Base-by-base conservation (phyloP, 1,140 invertebrate species). In the Magallana gigas region DNA sequence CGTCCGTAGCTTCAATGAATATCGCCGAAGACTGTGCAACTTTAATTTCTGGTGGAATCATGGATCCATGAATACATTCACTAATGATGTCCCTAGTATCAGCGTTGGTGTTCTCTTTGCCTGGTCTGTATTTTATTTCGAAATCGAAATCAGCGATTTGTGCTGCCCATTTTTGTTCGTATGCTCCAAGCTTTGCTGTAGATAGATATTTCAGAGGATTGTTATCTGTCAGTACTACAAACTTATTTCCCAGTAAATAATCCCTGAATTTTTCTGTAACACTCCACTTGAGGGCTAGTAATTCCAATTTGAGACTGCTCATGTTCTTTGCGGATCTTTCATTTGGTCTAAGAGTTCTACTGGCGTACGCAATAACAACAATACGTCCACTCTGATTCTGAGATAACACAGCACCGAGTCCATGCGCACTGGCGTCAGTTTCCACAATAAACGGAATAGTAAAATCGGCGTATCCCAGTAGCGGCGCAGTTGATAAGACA, bases 341-440 rank as follows among this genome's bases (percentile, higher is more conserved):
- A 18, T 36, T 85, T 36, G 59, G 83, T 60, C 48, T 59, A 18
- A 90, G 64, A 58, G 48, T 18, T 2, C 90, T 23, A 56, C 59
- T 87, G 7, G 90, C 88, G 59, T 85, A 90, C 14, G 81, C 68
- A 18, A 89, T 84, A 3, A 88, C 86, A n/a, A 71, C 9, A 16
- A 16, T 16, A 9, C 64, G 18, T 68, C 86, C 90, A 23, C 87
- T 59, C 23, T 87, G 76, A 23, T 89, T 60, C 36, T 89, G 89
- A 68, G 84, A 90, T 18, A 90, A 57, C 5, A 92, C 92, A 14
- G 90, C 91, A 16, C 92, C 92, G 12, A 93, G 36, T 14, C 88
- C 92, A 18, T 29, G 9, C 18, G 84, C 57, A 83, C 90, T 90
- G n/a, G 88, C 90, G 85, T 92, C 90, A 18, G 82, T 88, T 59